Base-by-base conservation (phyloP, 2,797 vertebrate genomes). In the Cygnus olor region DNA sequence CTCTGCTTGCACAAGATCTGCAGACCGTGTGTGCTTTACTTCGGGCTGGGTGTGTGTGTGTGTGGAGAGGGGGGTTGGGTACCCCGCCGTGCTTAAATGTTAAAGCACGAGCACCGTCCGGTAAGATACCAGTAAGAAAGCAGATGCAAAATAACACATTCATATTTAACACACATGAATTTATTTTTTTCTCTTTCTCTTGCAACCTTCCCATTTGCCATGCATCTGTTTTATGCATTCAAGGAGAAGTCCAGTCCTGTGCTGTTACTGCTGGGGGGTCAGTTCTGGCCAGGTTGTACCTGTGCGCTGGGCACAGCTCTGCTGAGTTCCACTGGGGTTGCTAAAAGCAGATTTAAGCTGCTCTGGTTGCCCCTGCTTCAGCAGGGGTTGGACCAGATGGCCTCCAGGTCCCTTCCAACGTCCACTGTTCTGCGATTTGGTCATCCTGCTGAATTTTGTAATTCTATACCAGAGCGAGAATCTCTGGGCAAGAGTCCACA, bases 111-210 rank as follows among this genome's bases (percentile, higher is more conserved):
- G 19, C 20, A 32, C 34, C 15, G 7, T 30, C 47, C 34, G 16
- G 28, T 61, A 8, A 4, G 20, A 10, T 38, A 16, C 22, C 71
- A 27, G 9, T 34, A 68, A 8, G 36, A 64, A 89, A 54, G 71
- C 21, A 69, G 63, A 92, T n/a, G 38, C 47, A 91, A 81, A 42
- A 60, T 34, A 58, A 58, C 65, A 56, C 60, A 64, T 71, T 79
- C 15, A 5, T 72, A 70, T 88, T 87, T 64, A 92, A 57, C 11
- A 14, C n/a, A 10, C 6, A 1, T 36, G 11, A 4, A 14, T 45
- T 44, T 14, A 34, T 64, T 86, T 40, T 27, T 53, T 79, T 65
- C 64, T 38, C 32, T n/a, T 24, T 66, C 42, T 49, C 5, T 18
- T 25, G 18, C 56, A n/a, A 11, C 66, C 53, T 72, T 3, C 81